Conservation (phyloP, 2,113 vertebrate genomes). For the Poeciliopsis occidentalis region DNA sequence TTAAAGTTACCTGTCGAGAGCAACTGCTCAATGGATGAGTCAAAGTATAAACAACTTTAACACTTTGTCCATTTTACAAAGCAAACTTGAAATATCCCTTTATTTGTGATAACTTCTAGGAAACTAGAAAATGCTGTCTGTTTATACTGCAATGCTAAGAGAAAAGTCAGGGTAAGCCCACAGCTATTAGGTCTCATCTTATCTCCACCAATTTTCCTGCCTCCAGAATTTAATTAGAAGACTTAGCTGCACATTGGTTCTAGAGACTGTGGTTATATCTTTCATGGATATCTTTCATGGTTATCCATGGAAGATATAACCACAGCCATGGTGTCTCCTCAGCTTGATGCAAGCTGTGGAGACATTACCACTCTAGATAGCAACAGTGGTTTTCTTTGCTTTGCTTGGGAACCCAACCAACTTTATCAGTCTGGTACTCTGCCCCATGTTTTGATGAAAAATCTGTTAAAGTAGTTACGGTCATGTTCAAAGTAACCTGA, state of each 20-base stretch:
- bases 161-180: background rate
- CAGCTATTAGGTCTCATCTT: background rate
- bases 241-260: background rate
- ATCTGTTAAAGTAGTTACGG: conserved; percentile 7
- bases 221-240: background rate
- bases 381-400: conserved; percentile 16
- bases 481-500: conserved; percentile 7
- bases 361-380: conserved; percentile 7
- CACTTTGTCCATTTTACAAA: background rate
- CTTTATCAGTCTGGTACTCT: conserved; percentile 20
- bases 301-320: too few species aligned
- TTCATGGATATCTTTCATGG: background rate
- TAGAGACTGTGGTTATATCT: conserved; percentile 8
- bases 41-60: too few species aligned
- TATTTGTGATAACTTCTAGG: background rate
- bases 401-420: conserved; percentile 16
- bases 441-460: conserved; percentile 5
- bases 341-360: conserved; percentile 11
- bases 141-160: background rate
- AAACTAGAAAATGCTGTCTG: background rate
- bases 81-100: background rate
- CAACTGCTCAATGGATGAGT: too few species aligned
- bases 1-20: too few species aligned
- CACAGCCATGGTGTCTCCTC: too few species aligned
- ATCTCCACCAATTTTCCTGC: background rate